A percentile compares a stretch with the other conserved stretches of the same genome.
phyloP scores from a whole-genome alignment of 1,140 invertebrate species.

The Drosophila malerkotliana region DNA sequence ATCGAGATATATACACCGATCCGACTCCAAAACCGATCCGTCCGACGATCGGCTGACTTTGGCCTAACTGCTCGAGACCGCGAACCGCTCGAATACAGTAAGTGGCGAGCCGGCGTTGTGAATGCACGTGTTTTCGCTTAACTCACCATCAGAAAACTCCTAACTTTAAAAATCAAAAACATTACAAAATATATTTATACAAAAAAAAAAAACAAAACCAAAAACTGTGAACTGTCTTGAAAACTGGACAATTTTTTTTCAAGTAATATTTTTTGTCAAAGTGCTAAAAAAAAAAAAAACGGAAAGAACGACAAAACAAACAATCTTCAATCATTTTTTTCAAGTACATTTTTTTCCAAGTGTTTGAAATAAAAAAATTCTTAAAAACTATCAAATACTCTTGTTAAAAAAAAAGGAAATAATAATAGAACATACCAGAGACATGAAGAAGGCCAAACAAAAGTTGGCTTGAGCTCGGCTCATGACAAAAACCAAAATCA shows the following conservation, averaged over 20 bases:
- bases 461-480: conserved; percentile 47
- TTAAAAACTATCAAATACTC: conserved; percentile 31
- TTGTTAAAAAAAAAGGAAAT: neutral
- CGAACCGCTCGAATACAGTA: conserved; percentile 83
- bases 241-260: conserved; percentile 46
- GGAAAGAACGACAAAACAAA: conserved; percentile 4
- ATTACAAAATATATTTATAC: conserved; percentile 3
- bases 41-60: conserved; percentile 60
- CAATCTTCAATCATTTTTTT: conserved; percentile 28
- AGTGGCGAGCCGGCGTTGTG: conserved; percentile 83
- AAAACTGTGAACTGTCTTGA: conserved; percentile 3
- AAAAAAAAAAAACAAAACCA: conserved; percentile 12
- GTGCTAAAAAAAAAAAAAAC: conserved; percentile 12
- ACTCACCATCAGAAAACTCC: conserved; percentile 40
- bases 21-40: neutral
- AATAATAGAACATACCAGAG: conserved; percentile 14
- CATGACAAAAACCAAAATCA: conserved; percentile 40
- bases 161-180: conserved; percentile 6
- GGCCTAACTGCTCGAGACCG: conserved; percentile 80
- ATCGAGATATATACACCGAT: conserved; percentile 12
- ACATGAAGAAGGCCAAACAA: conserved; percentile 56
- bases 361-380: conserved; percentile 14
- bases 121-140: conserved; percentile 83
- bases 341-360: conserved; percentile 45
- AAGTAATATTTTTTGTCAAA: conserved; percentile 58